Evolutionary conservation across 2,797 vertebrate genomes (phyloP), one percentile per base, ranked within the genome.

Genomic region (Decapterus maruadsi): DNA sequence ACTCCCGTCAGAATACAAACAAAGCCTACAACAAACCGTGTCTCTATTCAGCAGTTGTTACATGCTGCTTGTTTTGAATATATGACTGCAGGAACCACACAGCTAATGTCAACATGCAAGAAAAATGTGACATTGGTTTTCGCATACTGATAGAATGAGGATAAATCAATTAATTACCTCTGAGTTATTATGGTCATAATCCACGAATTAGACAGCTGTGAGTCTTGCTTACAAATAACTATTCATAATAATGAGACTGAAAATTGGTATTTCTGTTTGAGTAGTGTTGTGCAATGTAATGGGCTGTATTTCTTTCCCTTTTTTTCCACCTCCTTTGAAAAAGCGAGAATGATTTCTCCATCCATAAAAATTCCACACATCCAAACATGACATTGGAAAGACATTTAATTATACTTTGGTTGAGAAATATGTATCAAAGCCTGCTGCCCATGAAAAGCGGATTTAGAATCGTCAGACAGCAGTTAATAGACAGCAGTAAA

Each of bases 321-420:
- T 64, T 50, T 78, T 42, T 61, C 20, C 17, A 9, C 29, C 10
- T 12, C 34, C 62, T 84, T 51, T 72, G 77, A 66, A 82, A 68
- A 90, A 78, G 65, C 17, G 53, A 76, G 43, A 81, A 85, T 84
- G 72, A 89, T 90, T 92, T 83, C 64, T 58, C 62, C 22, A 4
- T 85, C 85, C 80, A 84, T 82, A 75, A 85, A 90, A 93, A 90
- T 88, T 72, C 77, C 82, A 88, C 75, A 84, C 77, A 86, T 83
- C 78, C 74, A 90, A 89, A 90, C 81, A 80, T 89, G 89, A 93
- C 89, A 92, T 90, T 86, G 87, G 82, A 86, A 88, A 90, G 91
- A 93, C 90, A 90, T 95, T 94, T 94, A 94, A 94, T 95, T 93
- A 94, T 80, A 82, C 82, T 82, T 90, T 87, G 78, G 70, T 87